Percentiles rank a stretch among this genome's conserved stretches.
These are phyloP conservation scores for Hemiprocne comata DNA, from an alignment of 2,113 vertebrate genomes.

Conservation along the genomic window DNA sequence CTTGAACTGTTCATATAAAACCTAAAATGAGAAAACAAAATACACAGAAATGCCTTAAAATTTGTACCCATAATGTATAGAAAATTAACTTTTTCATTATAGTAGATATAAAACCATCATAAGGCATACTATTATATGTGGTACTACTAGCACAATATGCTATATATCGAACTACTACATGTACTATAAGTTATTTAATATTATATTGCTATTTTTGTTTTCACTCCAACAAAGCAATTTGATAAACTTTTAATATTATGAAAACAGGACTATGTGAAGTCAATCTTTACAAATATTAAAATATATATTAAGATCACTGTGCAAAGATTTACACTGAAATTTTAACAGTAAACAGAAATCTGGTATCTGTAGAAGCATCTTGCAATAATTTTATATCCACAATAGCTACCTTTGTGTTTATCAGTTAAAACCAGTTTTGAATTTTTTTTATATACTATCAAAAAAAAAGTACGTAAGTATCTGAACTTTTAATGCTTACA, in stretches of 20 bases:
- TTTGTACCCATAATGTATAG: neutral
- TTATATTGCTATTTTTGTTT: neutral
- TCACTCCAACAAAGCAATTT: neutral
- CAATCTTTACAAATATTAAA: neutral
- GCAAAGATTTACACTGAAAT: neutral
- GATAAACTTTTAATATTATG: neutral
- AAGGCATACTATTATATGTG: neutral
- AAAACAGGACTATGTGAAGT: neutral
- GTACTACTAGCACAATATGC: neutral
- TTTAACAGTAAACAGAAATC: neutral
- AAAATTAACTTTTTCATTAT: neutral
- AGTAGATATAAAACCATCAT: neutral
- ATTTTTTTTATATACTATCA: neutral
- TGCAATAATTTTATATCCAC: neutral
- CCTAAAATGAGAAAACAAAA: conserved; percentile 79
- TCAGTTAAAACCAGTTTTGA: neutral
- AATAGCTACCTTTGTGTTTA: neutral
- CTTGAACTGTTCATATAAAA: conserved; percentile 99
- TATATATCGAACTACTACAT: neutral
- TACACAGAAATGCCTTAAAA: conserved; percentile 37
- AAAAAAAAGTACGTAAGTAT: neutral
- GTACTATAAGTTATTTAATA: neutral
- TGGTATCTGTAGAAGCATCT: neutral
- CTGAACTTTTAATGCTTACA: neutral
- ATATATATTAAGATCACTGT: neutral